These are phyloP conservation scores for Drosophila pseudotakahashii DNA, from an alignment of 2,888 invertebrate genomes.

Conservation along the genomic window DNA sequence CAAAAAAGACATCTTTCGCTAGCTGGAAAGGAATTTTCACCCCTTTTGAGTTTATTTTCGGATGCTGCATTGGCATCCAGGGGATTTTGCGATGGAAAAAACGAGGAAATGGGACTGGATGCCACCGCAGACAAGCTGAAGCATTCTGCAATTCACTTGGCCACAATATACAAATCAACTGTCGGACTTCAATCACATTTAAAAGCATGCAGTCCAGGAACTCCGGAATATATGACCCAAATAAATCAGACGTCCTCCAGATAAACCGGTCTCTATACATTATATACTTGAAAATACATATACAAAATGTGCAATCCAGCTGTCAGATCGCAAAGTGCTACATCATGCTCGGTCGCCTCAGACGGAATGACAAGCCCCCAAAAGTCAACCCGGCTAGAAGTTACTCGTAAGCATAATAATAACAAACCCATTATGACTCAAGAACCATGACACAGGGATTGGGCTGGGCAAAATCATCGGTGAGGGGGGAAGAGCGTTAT, in stretches of 20 bases:
- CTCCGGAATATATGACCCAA: conserved; percentile 47
- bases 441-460: conserved; percentile 32
- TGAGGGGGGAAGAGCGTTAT: conserved; percentile 19
- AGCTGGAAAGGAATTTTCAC: conserved; percentile 36
- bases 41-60: conserved; percentile 43
- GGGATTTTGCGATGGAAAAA: conserved; percentile 9
- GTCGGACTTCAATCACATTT: conserved; percentile 68
- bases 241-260: conserved; percentile 45
- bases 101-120: conserved; percentile 1
- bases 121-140: conserved; percentile 27
- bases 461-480: conserved; percentile 1
- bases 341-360: conserved; percentile 28
- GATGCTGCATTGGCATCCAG: conserved; percentile 21
- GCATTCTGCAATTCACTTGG: conserved; percentile 20
- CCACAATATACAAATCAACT: conserved; percentile 68
- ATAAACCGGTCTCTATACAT: conserved; percentile 47
- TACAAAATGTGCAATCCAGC: conserved; percentile 37
- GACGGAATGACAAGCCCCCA: conserved; percentile 43
- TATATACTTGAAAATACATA: conserved; percentile 4
- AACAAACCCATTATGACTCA: conserved; percentile 25
- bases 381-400: conserved; percentile 21
- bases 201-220: conserved; percentile 51
- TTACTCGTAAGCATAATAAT: conserved; percentile 16
- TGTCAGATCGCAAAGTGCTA: conserved; percentile 44
- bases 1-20: conserved; percentile 27